A percentile compares a stretch with the other conserved stretches of the same genome.
phyloP scores from a whole-genome alignment of 2,888 invertebrate genomes.

The Dendrolimus houi region DNA sequence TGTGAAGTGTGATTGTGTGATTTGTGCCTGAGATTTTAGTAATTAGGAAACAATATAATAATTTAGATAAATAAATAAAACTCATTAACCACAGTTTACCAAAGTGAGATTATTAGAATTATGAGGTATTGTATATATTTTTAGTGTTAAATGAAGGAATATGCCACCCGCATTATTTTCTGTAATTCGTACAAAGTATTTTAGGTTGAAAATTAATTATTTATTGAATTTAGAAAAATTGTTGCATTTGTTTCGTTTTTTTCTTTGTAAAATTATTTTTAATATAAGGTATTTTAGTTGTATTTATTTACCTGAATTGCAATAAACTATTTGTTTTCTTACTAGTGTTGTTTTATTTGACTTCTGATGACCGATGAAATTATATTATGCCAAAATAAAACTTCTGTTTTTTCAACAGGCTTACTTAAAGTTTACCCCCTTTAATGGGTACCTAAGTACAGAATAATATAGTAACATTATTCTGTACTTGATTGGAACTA shows the following conservation, averaged over 20 bases:
- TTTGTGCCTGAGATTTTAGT: background rate
- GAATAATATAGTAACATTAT: no score
- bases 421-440: no score
- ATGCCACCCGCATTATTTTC: constrained; percentile 68
- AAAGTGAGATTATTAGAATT: constrained; percentile 76
- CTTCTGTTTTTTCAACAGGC: no score
- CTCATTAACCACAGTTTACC: constrained; percentile 76
- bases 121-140: constrained; percentile 46
- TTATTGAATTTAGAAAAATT: constrained; percentile 58
- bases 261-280: constrained; percentile 45
- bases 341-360: constrained; percentile 16
- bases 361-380: no score
- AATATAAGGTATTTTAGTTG: constrained; percentile 47
- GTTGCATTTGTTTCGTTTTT: constrained; percentile 72
- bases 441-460: no score
- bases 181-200: constrained; percentile 67
- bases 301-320: constrained; percentile 64
- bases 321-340: constrained; percentile 49
- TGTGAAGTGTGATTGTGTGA: constrained; percentile 1
- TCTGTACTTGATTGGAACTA: no score
- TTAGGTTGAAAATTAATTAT: constrained; percentile 47
- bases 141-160: constrained; percentile 14
- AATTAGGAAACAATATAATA: background rate
- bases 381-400: no score
- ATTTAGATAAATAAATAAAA: constrained; percentile 26